Conservation (phyloP, 1,140 invertebrate species). For the Solenopsis invicta region DNA sequence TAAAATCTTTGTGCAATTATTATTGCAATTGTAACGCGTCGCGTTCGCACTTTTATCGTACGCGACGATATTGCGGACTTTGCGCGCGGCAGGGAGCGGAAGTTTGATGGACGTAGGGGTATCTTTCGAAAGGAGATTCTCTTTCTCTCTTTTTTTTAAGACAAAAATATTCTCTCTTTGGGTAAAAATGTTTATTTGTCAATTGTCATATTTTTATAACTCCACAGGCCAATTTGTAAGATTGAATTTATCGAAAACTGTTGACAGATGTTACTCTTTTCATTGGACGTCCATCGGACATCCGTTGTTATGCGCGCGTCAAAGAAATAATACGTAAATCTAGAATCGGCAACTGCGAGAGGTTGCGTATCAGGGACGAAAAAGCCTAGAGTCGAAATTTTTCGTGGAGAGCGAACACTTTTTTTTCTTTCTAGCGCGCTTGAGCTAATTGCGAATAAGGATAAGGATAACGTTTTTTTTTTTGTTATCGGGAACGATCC, state of each 20-base stretch:
- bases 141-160: not conserved
- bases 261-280: not conserved
- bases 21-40: conserved; percentile 1
- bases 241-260: not conserved
- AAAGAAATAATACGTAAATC: conserved; percentile 6
- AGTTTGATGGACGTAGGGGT: not conserved
- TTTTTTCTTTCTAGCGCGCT: not conserved
- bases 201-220: not conserved
- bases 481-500: not conserved
- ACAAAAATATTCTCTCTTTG: not conserved
- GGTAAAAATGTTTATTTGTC: not conserved
- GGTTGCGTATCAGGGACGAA: conserved; percentile 42
- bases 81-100: not conserved
- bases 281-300: not conserved
- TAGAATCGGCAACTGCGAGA: not conserved
- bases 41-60: conserved; percentile 5
- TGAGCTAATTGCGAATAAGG: not conserved
- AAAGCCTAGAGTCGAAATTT: conserved; percentile 12
- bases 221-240: not conserved
- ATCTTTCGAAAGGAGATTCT: not conserved
- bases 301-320: not conserved
- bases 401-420: not conserved
- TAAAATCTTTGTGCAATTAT: conserved; percentile 40
- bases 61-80: not conserved
- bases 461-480: conserved; percentile 1